Base-by-base conservation (phyloP, 2,888 invertebrate species). In the Meta bourneti region DNA sequence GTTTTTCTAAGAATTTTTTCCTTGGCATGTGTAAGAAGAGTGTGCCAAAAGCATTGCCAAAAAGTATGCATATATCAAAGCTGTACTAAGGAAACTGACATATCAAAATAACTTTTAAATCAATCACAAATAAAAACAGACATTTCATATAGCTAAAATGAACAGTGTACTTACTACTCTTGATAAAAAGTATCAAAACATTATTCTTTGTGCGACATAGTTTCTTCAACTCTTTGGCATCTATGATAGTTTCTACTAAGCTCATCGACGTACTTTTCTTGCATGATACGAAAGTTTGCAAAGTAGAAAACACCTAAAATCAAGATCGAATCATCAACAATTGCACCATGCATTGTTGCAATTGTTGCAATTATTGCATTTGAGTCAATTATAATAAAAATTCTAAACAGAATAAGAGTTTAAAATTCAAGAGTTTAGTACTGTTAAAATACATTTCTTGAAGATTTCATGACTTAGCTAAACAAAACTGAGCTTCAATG, bases 171-270 rank as follows among this genome's bases (percentile, higher is more conserved):
- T 93, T 93, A 95, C 95, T 95, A 90, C 94, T 94, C 93, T 95
- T 95, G 16, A 95, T 95, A 95, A 96, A 98, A 89, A 97, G 96
- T 6, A 97, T 96, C 93, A 98, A 95, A n/a, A 98, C 96, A 96
- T 98, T 98, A n/a, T 97, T 98, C 95, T 97, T 98, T 9, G 97
- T 97, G 90, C 97, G 96, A 20, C 98, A 95, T 75, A 98, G 95
- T 94, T 98, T 98, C 94, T 98, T 98, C 94, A 97, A 97, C 82
- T 97, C 97, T 95, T 97, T 97, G 71, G 96, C 95, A 94, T 97
- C 97, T 91, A 94, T 95, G 74, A 97, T 95, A 94, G 96, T 96
- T 86, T 97, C 96, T 85, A 97, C 95, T 80, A 92, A 81, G 72
- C 77, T 88, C 54, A 74, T 11, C 54, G 91, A 71, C 1, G 51